phyloP scores from a whole-genome alignment of 2,113 vertebrate species.

The Chroicocephalus ridibundus region DNA sequence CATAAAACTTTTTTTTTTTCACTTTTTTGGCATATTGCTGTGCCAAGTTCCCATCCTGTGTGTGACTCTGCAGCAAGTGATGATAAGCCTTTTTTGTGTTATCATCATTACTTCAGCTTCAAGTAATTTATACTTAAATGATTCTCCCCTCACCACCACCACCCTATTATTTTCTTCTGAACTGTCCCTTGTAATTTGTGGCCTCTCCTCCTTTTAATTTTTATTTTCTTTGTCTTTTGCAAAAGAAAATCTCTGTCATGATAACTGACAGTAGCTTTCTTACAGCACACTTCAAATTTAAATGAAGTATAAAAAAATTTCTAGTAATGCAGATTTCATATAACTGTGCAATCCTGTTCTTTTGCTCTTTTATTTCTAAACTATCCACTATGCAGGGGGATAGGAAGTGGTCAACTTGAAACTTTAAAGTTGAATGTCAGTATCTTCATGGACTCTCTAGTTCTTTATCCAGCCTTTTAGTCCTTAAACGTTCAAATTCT shows the following conservation, averaged over 20 bases:
- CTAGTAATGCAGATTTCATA: not conserved
- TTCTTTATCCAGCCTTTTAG: not conserved
- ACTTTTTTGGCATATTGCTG: not conserved
- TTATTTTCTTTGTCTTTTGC: not conserved
- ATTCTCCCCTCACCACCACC: not conserved
- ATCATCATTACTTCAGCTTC: not conserved
- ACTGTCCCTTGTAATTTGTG: not conserved
- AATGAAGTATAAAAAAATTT: not conserved
- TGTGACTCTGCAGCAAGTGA: not conserved
- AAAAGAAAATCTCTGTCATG: not conserved
- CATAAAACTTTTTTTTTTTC: too few relatives aligned
- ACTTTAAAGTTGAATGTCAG: not conserved
- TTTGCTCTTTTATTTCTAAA: not conserved
- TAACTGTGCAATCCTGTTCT: not conserved
- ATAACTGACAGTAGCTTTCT: not conserved
- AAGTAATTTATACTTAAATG: not conserved
- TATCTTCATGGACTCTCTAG: not conserved
- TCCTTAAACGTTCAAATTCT: not conserved
- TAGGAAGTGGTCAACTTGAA: not conserved
- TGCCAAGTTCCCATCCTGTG: not conserved
- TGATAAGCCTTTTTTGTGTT: not conserved
- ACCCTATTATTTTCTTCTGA: not conserved
- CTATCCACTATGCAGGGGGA: fast-evolving
- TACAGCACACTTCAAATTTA: not conserved
- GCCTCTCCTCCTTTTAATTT: not conserved